Base-by-base conservation (phyloP, 2,797 vertebrate species). In the Sarcoramphus papa region DNA sequence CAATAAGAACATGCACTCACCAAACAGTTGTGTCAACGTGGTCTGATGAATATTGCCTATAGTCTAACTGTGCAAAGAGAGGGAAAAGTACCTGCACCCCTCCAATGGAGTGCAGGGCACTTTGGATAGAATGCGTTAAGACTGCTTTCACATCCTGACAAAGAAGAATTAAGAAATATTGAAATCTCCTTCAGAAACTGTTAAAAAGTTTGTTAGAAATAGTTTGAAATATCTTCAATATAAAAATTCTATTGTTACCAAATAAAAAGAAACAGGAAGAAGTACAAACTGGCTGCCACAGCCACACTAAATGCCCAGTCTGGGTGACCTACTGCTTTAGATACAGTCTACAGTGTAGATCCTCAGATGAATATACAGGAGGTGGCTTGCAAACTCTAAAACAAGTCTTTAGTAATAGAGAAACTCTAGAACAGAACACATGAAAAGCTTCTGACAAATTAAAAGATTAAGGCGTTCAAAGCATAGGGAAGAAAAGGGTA, bases 21-120 rank as follows among this genome's bases (percentile, higher is more conserved):
- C 99, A 99, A 92, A 99, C 98, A 92, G 99, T 99, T 96, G 98
- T 99, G 98, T 99, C 99, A 96, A 99, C 89, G 76, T 99, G 98
- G 21, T 99, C 98, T 33, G 98, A 98, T 93, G 98, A 98, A 89
- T 99, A 98, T 96, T 99, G 99, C 97, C 96, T 98, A 74, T 98
- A 99, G 97, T 99, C 99, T 97, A 99, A 97, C 98, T 99, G 99
- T 97, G 99, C 99, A 98, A 99, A 99, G 88, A 99, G 98, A 86
- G 99, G 99, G 95, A 99, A 99, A 83, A 99, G 99, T 91, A 99
- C 99, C 98, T 99, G 99, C 88, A 99, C 98, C 8, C 99, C 99
- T 94, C 99, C 99, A 50, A 99, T 99, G 17, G 99, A 99, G 97
- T 99, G 99, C 92, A 99, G 98, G 57, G 99, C 99, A 97, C 99